Evolutionary conservation across 1,140 invertebrate species (phyloP), one percentile per base, ranked within the genome.

Genomic region (Linepithema humile): DNA sequence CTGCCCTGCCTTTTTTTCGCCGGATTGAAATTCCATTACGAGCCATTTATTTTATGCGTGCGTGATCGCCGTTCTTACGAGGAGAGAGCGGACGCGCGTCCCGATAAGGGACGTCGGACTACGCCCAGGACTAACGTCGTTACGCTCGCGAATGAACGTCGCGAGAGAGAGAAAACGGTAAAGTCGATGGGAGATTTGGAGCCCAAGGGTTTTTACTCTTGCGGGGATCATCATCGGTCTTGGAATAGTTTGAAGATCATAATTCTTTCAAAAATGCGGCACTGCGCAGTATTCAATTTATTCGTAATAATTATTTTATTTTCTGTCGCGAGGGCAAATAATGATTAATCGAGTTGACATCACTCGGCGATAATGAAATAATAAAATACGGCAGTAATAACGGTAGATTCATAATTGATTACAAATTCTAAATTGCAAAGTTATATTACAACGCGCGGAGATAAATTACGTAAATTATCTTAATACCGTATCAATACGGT

Each of bases 1-100:
- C 43, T 57, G 67, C 45, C 72, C 45, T 65, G 32, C 60, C 55
- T 43, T 64, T 88, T 87, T 92, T 92, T 91, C 89, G 89, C 84
- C 88, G 90, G 85, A 91, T 92, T 84, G 91, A 93, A 90, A 93
- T 93, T 92, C 92, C 92, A 93, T 92, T 92, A 93, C 91, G 87
- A 92, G 86, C 90, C 89, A 92, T 92, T 92, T 92, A 92, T 92
- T 90, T 89, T 89, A 89, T 89, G 87, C 82, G 85, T 89, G 88
- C 87, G 87, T 86, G 88, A 89, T 89, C 87, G 88, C 70, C 80
- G 84, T 80, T 73, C 77, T 83, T 65, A 59, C 87, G 87, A 80
- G 35, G 35, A 80, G 75, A 80, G 38, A 40, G 48, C 6, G 48
- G 20, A 67, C 60, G 35, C 75, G 35, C 75, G 75, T 10, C 62